Percentiles rank a stretch among this genome's conserved stretches.
phyloP scores from a whole-genome alignment of 2,888 invertebrate species.

The Drosophila merina region DNA sequence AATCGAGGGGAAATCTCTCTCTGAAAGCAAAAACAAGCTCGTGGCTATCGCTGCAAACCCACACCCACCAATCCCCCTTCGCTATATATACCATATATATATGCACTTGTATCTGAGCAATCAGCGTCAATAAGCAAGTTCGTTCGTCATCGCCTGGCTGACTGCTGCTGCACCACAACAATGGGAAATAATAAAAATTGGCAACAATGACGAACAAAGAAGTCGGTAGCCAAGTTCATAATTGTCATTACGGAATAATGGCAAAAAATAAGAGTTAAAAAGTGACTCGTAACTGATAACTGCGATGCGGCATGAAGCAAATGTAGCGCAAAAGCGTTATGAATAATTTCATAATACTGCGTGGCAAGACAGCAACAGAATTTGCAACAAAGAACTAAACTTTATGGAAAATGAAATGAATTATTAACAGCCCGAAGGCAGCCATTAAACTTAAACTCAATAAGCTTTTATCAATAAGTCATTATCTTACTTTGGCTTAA shows the following conservation, averaged over 20 bases:
- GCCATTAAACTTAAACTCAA: not conserved
- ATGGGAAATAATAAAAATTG: constrained; percentile 43
- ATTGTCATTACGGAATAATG: constrained; percentile 34
- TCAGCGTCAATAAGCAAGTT: constrained; percentile 33
- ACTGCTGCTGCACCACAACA: constrained; percentile 24
- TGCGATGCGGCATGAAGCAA: not conserved
- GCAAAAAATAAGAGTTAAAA: not conserved
- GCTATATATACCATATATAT: constrained; percentile 9
- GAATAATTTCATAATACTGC: not conserved
- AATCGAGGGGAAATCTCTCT: constrained; percentile 22
- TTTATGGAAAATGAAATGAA: no score
- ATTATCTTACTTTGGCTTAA: not conserved
- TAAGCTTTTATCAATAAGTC: not conserved
- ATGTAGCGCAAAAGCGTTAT: not conserved
- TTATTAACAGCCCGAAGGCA: no score
- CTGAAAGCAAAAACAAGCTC: constrained; percentile 28
- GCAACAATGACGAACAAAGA: constrained; percentile 48
- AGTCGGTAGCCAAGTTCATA: constrained; percentile 25
- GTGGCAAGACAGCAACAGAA: not conserved
- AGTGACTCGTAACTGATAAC: not conserved
- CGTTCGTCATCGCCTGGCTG: constrained; percentile 6
- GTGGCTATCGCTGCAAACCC: constrained; percentile 25
- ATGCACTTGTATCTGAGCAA: constrained; percentile 35
- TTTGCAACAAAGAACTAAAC: not conserved
- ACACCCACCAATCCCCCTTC: not conserved